phyloP scores from a whole-genome alignment of 1,140 invertebrate genomes.

The Camponotus floridanus region DNA sequence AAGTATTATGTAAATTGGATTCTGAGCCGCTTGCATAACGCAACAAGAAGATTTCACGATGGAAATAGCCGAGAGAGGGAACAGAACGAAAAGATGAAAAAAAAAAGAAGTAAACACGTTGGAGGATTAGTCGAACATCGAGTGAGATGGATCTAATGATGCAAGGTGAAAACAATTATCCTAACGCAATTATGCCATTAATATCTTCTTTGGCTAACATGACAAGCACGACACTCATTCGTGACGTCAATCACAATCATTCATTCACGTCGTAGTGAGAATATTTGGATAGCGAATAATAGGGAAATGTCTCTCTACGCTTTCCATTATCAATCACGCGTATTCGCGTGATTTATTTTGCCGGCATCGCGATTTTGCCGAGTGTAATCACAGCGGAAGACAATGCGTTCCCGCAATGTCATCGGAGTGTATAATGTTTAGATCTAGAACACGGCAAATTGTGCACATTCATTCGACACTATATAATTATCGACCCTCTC shows the following conservation, averaged over 20 bases:
- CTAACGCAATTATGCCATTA: not conserved
- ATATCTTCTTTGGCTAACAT: not conserved
- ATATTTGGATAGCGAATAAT: conserved; percentile 25
- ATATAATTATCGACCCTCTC: conserved; percentile 27
- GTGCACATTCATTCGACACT: conserved; percentile 40
- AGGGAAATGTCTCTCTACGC: not conserved
- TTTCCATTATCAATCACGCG: conserved; percentile 22
- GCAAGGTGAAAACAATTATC: not conserved
- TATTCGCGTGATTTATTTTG: conserved; percentile 38
- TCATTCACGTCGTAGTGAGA: not conserved
- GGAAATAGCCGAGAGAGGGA: not conserved
- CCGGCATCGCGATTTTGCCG: not conserved
- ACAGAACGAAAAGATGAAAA: not conserved
- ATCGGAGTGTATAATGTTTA: conserved; percentile 44
- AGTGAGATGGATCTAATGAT: not conserved
- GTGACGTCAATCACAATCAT: conserved; percentile 10
- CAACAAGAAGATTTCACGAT: conserved; percentile 31
- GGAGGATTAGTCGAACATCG: not conserved
- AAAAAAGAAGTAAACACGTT: not conserved
- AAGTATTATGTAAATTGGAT: conserved; percentile 52
- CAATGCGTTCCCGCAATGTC: conserved; percentile 12
- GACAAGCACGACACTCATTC: not conserved
- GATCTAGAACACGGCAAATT: conserved; percentile 34
- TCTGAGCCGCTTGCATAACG: conserved; percentile 32
- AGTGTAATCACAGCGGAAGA: conserved; percentile 26